Evolutionary conservation across 2,888 invertebrate species (phyloP), one percentile per base, ranked within the genome.

Genomic region (Leucozona laternaria): DNA sequence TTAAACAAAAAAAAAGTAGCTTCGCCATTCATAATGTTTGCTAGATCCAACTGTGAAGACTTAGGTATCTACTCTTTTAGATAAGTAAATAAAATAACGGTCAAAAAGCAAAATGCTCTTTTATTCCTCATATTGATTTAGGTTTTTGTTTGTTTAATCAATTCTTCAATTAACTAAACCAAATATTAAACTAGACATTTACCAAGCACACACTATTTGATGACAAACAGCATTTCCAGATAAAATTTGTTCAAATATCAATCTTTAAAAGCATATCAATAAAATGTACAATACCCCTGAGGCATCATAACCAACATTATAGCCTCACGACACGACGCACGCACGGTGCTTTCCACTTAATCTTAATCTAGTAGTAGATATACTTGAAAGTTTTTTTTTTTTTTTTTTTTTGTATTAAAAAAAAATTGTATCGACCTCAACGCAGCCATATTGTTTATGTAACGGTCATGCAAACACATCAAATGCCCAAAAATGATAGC

Each of bases 391-490:
- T 5, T 22, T 17, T 64, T 60, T 15, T 62, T 40, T 15, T 40
- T 15, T 15, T 15, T 43, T 28, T 25, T n/a, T 28, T 45, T 62
- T 22, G 4, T 13, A 37, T 20, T 28, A 15, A 40, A 62, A 28
- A 43, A 25, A 43, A 43, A 43, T 25, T 22, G 2, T 22, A 22
- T 50, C 50, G 6, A 22, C 5, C 22, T 15, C 4, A 4, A 40
- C 22, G 43, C 48, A 68, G 22, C 7, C 34, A 45, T 48, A 13
- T 25, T 53, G 68, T 34, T 68, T 68, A 75, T 75, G 62, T 62
- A 75, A 75, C 7, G 31, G 40, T 25, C 58, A 73, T 73, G 40
- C 73, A 73, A 34, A 60, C 60, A 4, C 60, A 4, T 28, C 31
- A 57, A 72, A 72, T 58, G 17, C 11, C 43, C 40, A 40, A 40